Base-by-base conservation (phyloP, 2,113 vertebrate species). In the Centropristis striata region DNA sequence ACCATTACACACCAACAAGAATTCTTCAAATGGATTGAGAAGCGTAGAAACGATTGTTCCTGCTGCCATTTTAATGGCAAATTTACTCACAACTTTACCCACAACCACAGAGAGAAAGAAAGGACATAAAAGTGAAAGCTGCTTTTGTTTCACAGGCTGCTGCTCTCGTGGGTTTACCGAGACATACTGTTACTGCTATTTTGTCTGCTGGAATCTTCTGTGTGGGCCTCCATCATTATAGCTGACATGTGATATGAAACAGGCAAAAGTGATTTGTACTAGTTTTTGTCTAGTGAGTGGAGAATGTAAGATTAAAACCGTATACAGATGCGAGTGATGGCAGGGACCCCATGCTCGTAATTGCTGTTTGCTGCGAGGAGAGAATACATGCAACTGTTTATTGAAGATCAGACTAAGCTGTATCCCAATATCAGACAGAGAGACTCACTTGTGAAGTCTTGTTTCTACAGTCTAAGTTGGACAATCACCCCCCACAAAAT, bases 201-300 rank as follows among this genome's bases (percentile, higher is more conserved):
- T 70, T 85, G 77, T 91, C 85, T 74, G 80, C 78, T 85, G 83
- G 74, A 89, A 88, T 88, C 69, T 85, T 86, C 65, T 88, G 77
- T 81, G 86, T 86, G 90, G 86, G 86, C 83, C 85, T 91, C 86
- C 85, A 92, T 95, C 90, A 93, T 93, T 92, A 93, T 76, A 88
- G 88, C 57, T 91, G 87, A 88, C 81, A 91, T 93, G 83, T 88
- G 89, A 90, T 90, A 82, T 92, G 90, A 90, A 93, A 91, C 86
- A 93, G 90, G 83, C 75, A 91, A 65, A 91, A 82, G 32, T 88
- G 59, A 87, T 92, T 90, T 92, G 80, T 83, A 72, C 78, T 67
- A 74, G 74, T 83, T 83, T 81, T 54, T 86, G 61, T 90, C 46
- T 76, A 44, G 61, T 67, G 73, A 15, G 23, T 54, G 65, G 70